phyloP scores from a whole-genome alignment of 2,113 vertebrate species.

The Raphicerus campestris region DNA sequence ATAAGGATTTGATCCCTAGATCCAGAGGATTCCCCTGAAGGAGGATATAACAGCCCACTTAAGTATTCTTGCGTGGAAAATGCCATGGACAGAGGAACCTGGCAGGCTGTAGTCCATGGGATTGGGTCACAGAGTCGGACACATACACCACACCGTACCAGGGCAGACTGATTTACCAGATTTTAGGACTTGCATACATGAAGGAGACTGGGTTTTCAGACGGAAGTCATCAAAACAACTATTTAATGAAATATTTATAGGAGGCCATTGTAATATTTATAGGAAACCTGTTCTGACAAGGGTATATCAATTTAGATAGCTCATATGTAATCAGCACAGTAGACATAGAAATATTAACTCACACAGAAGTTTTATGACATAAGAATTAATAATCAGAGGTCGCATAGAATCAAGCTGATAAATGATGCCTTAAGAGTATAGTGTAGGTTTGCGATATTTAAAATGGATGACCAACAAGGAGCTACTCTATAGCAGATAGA shows the following conservation, averaged over 20 bases:
- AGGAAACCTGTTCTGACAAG: not conserved
- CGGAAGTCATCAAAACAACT: not conserved
- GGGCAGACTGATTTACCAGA: not conserved
- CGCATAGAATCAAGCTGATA: not conserved
- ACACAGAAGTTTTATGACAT: not conserved
- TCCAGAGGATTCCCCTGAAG: not conserved
- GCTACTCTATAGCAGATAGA: not conserved
- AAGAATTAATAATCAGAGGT: not conserved
- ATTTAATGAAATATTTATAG: slow-evolving; percentile 14
- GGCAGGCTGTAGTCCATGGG: not conserved
- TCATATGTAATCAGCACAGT: not conserved
- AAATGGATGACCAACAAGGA: not conserved
- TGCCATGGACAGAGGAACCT: not conserved
- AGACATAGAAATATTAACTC: not conserved
- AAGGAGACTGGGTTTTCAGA: not conserved
- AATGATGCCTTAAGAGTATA: not conserved
- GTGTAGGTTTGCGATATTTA: not conserved
- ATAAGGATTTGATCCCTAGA: not conserved
- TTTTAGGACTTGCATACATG: not conserved
- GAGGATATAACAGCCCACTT: not conserved
- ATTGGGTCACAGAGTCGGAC: not conserved
- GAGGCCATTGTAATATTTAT: not conserved
- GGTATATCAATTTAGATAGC: not conserved
- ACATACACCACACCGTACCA: not conserved
- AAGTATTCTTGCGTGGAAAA: not conserved